These are phyloP conservation scores for Xanthia icteritia DNA, from an alignment of 2,888 invertebrate genomes.

Conservation along the genomic window DNA sequence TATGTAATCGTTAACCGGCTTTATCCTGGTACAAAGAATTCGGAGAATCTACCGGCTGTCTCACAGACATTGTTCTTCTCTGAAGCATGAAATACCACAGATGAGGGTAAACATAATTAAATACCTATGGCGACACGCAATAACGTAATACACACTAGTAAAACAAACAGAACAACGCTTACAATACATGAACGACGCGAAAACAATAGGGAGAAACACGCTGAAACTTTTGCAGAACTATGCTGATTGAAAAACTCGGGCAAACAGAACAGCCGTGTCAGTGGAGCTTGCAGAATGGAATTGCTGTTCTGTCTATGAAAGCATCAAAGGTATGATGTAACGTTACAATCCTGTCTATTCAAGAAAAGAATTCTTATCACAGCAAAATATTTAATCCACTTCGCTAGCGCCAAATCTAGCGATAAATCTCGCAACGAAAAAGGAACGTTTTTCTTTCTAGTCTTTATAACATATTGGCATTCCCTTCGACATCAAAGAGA, in stretches of 20 bases:
- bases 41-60: constrained; percentile 13
- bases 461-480: constrained; percentile 36
- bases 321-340: constrained; percentile 34
- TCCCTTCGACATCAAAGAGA: constrained; percentile 18
- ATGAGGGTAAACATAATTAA: constrained; percentile 59
- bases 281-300: constrained; percentile 52
- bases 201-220: constrained; percentile 71
- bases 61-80: constrained; percentile 13
- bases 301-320: constrained; percentile 42
- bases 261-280: constrained; percentile 67
- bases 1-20: not conserved
- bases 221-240: constrained; percentile 75
- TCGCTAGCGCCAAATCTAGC: constrained; percentile 51
- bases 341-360: constrained; percentile 13
- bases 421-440: constrained; percentile 54
- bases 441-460: constrained; percentile 35
- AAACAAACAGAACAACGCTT: constrained; percentile 55
- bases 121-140: constrained; percentile 58
- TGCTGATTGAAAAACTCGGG: constrained; percentile 69
- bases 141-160: constrained; percentile 47
- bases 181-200: constrained; percentile 48
- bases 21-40: constrained; percentile 26
- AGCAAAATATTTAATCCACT: constrained; percentile 57
- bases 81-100: constrained; percentile 32
- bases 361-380: constrained; percentile 53